Percentiles rank a stretch among this genome's conserved stretches.
These are phyloP conservation scores for Rhinoderma darwinii DNA, from an alignment of 2,113 vertebrate species.

Conservation along the genomic window DNA sequence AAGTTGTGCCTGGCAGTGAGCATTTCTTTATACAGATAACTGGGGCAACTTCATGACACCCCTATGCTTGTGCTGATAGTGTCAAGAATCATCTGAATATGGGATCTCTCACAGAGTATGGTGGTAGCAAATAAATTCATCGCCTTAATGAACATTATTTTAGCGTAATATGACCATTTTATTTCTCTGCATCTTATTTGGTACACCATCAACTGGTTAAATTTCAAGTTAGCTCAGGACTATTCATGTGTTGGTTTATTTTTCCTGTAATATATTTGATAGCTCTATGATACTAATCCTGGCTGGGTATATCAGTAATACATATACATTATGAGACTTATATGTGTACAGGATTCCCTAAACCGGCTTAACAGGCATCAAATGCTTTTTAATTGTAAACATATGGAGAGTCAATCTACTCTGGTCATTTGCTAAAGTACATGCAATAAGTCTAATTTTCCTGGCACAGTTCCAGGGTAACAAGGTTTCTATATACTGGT, in stretches of 20 bases:
- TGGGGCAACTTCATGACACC: too few relatives aligned
- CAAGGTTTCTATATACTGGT: neutral
- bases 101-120: neutral
- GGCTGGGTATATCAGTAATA: neutral
- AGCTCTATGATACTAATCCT: neutral
- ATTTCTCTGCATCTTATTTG: neutral
- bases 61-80: neutral
- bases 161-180: neutral
- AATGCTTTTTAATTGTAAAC: neutral
- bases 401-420: neutral
- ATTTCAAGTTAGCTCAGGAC: neutral
- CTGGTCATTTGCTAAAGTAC: constrained; percentile 1
- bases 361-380: neutral
- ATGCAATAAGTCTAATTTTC: constrained; percentile 4
- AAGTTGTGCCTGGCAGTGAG: too few relatives aligned
- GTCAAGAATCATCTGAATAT: neutral
- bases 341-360: neutral
- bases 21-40: neutral
- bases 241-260: neutral
- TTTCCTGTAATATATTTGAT: neutral
- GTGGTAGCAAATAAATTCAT: neutral
- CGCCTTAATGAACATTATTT: neutral
- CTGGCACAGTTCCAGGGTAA: neutral
- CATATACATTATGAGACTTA: neutral
- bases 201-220: neutral